These are phyloP conservation scores for Aradophagus sp. DNA, from an alignment of 1,140 invertebrate genomes.

Conservation along the genomic window DNA sequence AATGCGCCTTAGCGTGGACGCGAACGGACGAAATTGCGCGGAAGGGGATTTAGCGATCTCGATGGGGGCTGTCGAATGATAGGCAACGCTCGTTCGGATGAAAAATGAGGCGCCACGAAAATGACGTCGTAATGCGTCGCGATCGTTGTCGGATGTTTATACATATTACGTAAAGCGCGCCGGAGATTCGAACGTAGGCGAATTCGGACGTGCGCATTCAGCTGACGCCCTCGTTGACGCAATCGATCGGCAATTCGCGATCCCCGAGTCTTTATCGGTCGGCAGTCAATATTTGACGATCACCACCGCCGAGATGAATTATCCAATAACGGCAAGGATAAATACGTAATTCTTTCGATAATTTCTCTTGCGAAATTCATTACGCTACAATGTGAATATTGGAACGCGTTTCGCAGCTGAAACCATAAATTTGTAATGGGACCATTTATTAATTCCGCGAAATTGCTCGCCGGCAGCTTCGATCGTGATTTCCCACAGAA, in stretches of 20 bases:
- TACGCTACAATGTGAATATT: too few relatives aligned
- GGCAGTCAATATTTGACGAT: too few relatives aligned
- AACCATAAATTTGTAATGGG: background rate
- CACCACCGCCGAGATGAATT: too few relatives aligned
- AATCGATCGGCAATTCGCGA: too few relatives aligned
- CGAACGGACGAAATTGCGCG: conserved; percentile 26
- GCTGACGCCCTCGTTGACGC: too few relatives aligned
- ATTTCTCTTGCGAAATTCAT: too few relatives aligned
- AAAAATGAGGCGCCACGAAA: conserved; percentile 22
- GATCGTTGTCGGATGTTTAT: conserved; percentile 28
- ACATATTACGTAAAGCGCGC: conserved; percentile 8
- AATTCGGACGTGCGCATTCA: too few relatives aligned
- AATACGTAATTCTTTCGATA: too few relatives aligned
- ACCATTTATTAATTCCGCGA: background rate
- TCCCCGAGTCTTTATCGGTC: too few relatives aligned
- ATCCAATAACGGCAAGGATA: too few relatives aligned
- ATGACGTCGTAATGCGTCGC: conserved; percentile 19
- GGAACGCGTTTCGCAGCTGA: too few relatives aligned
- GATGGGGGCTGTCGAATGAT: conserved; percentile 26
- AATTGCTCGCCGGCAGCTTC: conserved; percentile 8
- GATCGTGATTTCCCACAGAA: conserved; percentile 13
- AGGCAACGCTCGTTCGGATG: conserved; percentile 23
- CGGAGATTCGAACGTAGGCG: conserved; percentile 2
- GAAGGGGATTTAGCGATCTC: conserved; percentile 23
- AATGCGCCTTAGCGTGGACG: too few relatives aligned